These are phyloP conservation scores for Conus ventricosus DNA, from an alignment of 1,140 invertebrate genomes.

Conservation along the genomic window DNA sequence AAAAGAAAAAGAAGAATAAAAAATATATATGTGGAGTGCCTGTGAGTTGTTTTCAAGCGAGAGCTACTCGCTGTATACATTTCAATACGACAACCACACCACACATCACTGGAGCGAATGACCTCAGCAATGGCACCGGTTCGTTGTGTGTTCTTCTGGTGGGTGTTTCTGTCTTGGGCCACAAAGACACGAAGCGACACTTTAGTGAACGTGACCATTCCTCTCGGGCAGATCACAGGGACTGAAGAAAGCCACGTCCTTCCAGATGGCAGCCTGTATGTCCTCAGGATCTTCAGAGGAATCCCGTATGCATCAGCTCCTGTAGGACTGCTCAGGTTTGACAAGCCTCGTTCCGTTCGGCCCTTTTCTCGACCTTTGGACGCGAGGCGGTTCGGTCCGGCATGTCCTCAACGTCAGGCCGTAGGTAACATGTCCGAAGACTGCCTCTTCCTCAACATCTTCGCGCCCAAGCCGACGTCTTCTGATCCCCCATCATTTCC, in stretches of 20 bases:
- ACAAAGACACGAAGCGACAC: neutral
- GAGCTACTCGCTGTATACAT: too few relatives aligned
- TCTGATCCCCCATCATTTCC: conserved; percentile 43
- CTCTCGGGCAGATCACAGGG: neutral
- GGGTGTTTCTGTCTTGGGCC: too few relatives aligned
- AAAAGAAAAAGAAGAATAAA: too few relatives aligned
- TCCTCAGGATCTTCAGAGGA: neutral
- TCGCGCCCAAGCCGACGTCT: neutral
- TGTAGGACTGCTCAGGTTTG: neutral
- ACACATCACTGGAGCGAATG: too few relatives aligned
- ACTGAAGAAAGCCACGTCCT: neutral
- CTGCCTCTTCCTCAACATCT: conserved; percentile 12
- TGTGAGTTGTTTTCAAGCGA: too few relatives aligned
- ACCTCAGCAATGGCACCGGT: too few relatives aligned
- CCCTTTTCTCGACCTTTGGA: neutral
- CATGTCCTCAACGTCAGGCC: neutral
- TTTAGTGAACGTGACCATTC: neutral
- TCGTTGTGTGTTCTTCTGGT: too few relatives aligned
- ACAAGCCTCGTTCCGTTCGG: neutral
- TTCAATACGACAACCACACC: too few relatives aligned
- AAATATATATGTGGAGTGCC: too few relatives aligned
- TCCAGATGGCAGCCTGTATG: neutral
- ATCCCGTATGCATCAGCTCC: conserved; percentile 11
- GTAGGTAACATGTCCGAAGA: conserved; percentile 17
- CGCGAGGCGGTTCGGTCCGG: neutral